Base-by-base conservation (phyloP, 2,888 invertebrate genomes). In the Nycteola revayana region DNA sequence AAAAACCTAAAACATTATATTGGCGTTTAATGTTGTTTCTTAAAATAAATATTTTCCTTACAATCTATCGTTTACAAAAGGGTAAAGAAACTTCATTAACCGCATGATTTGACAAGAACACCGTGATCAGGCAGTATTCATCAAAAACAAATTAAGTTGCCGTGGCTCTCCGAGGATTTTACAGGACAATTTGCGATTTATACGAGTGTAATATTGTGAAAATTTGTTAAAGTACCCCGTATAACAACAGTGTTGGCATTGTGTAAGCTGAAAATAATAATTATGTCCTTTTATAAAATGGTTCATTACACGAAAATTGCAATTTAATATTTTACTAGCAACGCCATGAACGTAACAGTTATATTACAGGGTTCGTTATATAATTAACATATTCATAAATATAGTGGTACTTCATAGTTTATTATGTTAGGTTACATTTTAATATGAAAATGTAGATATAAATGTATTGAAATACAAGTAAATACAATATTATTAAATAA, bases 101-200 rank as follows among this genome's bases (percentile, higher is more conserved):
- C 72, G 80, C 76, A 78, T 86, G 82, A 82, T 77, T 81, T 77
- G 77, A 75, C 85, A 80, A 74, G 70, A 80, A 72, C 66, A 72
- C 58, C 71, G 62, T 73, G 75, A 80, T 75, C 64, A 66, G 53
- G 72, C 70, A 60, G 70, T 63, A 71, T 75, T 69, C 75, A 77
- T 77, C 70, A 77, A 77, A 76, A 80, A 83, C 74, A 81, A 83
- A 85, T 84, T 83, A 84, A 72, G 71, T 69, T 39, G 37, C 54
- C 48, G 41, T 55, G 47, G 45, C 65, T 60, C 61, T 60, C 60
- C 42, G 49, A 39, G 58, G 55, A 63, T 52, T 62, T 31, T 58
- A 58, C 63, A 65, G 66, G 57, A 66, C 66, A 68, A 69, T 71
- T 73, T 68, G 46, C 55, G 44, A 63, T 60, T 63, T 56, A 62